phyloP scores from a whole-genome alignment of 2,113 vertebrate genomes.

The Callipepla californica region DNA sequence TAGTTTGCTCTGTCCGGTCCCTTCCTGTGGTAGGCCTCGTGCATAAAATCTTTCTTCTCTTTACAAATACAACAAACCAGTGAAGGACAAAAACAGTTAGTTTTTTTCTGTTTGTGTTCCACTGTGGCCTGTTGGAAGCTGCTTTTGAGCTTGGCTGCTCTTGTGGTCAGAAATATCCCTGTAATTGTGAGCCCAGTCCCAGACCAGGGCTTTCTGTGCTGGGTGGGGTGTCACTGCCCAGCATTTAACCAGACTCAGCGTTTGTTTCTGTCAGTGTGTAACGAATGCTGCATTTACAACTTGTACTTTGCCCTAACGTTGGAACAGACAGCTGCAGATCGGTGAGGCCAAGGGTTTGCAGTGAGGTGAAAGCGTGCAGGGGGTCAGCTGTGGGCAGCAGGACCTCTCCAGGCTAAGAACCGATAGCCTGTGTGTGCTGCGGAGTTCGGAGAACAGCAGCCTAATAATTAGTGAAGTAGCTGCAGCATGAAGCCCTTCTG shows the following conservation, averaged over 20 bases:
- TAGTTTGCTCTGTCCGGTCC: background rate
- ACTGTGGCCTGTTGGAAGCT: background rate
- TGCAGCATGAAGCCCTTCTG: background rate
- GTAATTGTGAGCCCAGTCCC: background rate
- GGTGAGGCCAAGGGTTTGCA: background rate
- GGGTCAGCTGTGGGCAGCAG: constrained; percentile 23
- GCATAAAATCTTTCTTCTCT: background rate
- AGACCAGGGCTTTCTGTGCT: background rate
- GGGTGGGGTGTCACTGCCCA: background rate
- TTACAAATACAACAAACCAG: background rate
- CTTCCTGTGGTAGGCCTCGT: background rate
- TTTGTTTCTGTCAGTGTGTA: background rate
- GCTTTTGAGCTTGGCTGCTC: constrained; percentile 17
- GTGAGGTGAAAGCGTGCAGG: background rate
- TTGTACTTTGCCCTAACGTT: background rate
- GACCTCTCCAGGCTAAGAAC: background rate
- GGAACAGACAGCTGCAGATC: background rate
- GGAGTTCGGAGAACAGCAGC: background rate
- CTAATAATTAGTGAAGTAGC: background rate
- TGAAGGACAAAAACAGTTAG: background rate
- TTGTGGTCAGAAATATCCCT: constrained; percentile 23
- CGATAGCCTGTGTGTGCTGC: background rate
- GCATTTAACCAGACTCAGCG: background rate
- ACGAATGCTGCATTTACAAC: background rate
- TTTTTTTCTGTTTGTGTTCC: background rate